These are phyloP conservation scores for Xenops minutus DNA, from an alignment of 2,797 vertebrate species.

Conservation along the genomic window DNA sequence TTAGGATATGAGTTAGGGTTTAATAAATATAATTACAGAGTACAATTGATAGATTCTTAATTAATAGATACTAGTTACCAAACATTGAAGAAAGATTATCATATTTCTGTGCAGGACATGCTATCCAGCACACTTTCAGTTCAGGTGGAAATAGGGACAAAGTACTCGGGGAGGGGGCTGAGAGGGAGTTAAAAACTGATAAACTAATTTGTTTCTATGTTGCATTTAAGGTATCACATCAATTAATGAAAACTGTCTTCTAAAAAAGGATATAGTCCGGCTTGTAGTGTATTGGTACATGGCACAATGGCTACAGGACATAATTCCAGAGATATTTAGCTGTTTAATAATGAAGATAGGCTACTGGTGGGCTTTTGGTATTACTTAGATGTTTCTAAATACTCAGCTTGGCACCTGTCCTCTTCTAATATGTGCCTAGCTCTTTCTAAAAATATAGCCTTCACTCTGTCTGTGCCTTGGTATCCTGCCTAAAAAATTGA, in stretches of 20 bases:
- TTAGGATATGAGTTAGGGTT: constrained; percentile 80
- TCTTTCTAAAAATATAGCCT: not conserved
- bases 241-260: not conserved
- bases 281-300: not conserved
- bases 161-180: not conserved
- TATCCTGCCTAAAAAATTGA: not conserved
- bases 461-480: not conserved
- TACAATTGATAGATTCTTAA: constrained; percentile 77
- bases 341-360: not conserved
- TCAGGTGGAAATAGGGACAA: constrained; percentile 29
- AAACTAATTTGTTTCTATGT: constrained; percentile 41
- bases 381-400: not conserved
- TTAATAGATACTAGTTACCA: constrained; percentile 80
- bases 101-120: constrained; percentile 74
- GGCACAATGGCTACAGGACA: not conserved
- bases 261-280: not conserved
- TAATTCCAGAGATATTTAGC: not conserved
- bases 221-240: not conserved
- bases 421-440: not conserved
- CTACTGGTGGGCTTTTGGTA: not conserved
- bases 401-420: not conserved
- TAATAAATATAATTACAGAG: constrained; percentile 83
- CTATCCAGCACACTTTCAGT: constrained; percentile 58
- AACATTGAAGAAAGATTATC: constrained; percentile 76
- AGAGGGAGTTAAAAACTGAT: not conserved